phyloP scores from a whole-genome alignment of 2,888 invertebrate genomes.

The Pseudococcus longispinus region DNA sequence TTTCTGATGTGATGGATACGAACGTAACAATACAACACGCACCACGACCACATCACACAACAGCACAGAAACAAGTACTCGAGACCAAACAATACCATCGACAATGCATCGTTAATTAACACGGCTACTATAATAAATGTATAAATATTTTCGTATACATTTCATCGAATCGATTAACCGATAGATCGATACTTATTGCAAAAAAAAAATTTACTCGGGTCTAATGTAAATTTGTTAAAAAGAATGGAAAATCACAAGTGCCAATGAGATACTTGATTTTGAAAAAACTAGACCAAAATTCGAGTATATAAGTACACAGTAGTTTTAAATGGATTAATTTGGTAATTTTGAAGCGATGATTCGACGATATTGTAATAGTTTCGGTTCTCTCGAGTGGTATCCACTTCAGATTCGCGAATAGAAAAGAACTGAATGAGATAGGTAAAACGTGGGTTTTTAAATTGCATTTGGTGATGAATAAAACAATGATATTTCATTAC shows the following conservation, averaged over 20 bases:
- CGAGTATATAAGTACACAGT: background rate
- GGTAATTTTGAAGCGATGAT: background rate
- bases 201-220: background rate
- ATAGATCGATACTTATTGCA: background rate
- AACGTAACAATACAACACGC: background rate
- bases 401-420: background rate
- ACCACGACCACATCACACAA: background rate
- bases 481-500: background rate
- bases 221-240: background rate
- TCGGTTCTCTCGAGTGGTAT: background rate
- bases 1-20: background rate
- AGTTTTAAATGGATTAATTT: background rate
- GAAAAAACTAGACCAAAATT: background rate
- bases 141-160: background rate
- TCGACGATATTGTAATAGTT: no score
- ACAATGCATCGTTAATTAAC: constrained; percentile 33
- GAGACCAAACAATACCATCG: constrained; percentile 22
- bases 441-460: background rate
- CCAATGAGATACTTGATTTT: background rate
- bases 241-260: no score
- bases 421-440: background rate
- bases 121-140: constrained; percentile 11
- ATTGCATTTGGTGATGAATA: background rate
- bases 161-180: background rate
- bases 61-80: constrained; percentile 32